Conservation (phyloP, 2,888 invertebrate genomes). For the Stenodera caucasica region DNA sequence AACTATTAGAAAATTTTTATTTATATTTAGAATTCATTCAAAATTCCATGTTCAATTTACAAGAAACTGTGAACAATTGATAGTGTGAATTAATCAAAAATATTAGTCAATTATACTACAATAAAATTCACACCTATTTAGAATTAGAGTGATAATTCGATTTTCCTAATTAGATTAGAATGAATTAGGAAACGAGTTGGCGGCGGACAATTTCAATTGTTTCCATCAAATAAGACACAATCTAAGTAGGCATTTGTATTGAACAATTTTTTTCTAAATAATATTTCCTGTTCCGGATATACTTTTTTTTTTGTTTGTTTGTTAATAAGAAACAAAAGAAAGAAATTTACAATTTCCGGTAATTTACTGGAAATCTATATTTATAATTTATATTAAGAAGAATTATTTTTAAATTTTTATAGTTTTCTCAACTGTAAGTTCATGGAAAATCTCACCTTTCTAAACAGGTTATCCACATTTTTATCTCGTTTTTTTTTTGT, state of each 20-base stretch:
- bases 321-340: background rate
- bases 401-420: no score
- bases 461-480: constrained; percentile 45
- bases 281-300: constrained; percentile 11
- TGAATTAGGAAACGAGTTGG: background rate
- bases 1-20: background rate
- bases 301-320: background rate
- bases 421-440: background rate
- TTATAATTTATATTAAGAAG: no score
- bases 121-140: background rate
- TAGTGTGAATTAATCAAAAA: no score
- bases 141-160: background rate
- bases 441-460: constrained; percentile 39
- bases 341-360: no score
- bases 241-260: constrained; percentile 6
- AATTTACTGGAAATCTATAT: no score
- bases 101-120: background rate
- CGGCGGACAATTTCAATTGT: no score
- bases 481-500: constrained; percentile 20
- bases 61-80: no score
- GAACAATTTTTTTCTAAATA: background rate
- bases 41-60: background rate
- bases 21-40: no score
- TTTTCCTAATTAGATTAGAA: background rate
- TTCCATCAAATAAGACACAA: no score